Conservation (phyloP, 2,888 invertebrate species). For the Drosophila vallismaia region DNA sequence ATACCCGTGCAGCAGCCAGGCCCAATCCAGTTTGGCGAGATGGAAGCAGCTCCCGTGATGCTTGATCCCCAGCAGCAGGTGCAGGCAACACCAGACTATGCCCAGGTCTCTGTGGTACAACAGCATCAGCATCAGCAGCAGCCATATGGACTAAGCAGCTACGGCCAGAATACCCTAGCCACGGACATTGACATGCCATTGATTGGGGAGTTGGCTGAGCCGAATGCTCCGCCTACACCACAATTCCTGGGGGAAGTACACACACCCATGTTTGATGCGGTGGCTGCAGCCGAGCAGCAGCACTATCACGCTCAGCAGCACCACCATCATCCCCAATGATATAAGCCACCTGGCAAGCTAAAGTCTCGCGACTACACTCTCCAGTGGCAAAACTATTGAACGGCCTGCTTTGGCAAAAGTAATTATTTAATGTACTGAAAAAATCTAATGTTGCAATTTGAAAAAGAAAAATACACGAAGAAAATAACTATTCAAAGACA, state of each 20-base stretch:
- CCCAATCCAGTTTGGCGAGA: slow-evolving; percentile 82
- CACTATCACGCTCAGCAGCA: slow-evolving; percentile 81
- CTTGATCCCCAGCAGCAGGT: slow-evolving; percentile 64
- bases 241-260: slow-evolving; percentile 81
- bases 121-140: slow-evolving; percentile 73
- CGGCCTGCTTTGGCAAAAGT: background rate
- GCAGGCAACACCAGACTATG: slow-evolving; percentile 57
- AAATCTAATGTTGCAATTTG: background rate
- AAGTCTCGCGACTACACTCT: slow-evolving; percentile 74
- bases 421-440: background rate
- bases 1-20: slow-evolving; percentile 48
- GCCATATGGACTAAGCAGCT: slow-evolving; percentile 61
- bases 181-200: slow-evolving; percentile 81
- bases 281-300: slow-evolving; percentile 80
- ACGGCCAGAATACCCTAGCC: slow-evolving; percentile 55
- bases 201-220: slow-evolving; percentile 79
- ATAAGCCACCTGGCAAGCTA: slow-evolving; percentile 63
- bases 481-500: background rate
- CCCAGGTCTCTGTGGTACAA: slow-evolving; percentile 63
- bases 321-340: slow-evolving; percentile 74
- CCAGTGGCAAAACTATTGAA: slow-evolving; percentile 77
- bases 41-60: slow-evolving; percentile 78
- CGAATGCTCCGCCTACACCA: slow-evolving; percentile 80
- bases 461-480: background rate
- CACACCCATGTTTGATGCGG: slow-evolving; percentile 82